Conservation (phyloP, 2,113 vertebrate species). For the Corythoichthys intestinalis region DNA sequence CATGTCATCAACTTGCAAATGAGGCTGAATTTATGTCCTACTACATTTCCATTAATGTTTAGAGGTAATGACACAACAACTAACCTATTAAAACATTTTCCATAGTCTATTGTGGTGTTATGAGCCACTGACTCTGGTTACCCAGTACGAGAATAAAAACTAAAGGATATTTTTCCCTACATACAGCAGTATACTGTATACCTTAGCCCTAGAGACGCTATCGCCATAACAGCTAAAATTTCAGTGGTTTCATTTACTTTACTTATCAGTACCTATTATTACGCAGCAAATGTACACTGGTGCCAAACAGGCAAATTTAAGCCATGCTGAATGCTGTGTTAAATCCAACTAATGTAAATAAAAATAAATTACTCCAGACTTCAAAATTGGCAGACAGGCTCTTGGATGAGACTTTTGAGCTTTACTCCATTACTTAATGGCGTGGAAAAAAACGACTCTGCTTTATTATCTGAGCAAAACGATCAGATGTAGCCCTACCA, state of each 20-base stretch:
- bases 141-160: background rate
- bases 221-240: background rate
- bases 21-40: constrained; percentile 18
- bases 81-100: constrained; percentile 6
- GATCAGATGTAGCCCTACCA: background rate
- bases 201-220: background rate
- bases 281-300: background rate
- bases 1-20: constrained; percentile 35
- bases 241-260: background rate
- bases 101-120: constrained; percentile 9
- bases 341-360: background rate
- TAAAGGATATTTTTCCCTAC: constrained; percentile 13
- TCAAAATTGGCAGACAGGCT: background rate
- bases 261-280: background rate
- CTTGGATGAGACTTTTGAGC: background rate
- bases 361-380: background rate
- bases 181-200: background rate
- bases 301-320: background rate
- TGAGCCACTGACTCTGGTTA: constrained; percentile 6
- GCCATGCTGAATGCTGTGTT: background rate
- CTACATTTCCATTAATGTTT: constrained; percentile 24
- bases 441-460: background rate
- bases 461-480: constrained; percentile 1
- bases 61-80: constrained; percentile 36
- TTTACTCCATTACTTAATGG: background rate